Conservation (phyloP, 2,113 vertebrate species). For the Rhabdomys dilectus region DNA sequence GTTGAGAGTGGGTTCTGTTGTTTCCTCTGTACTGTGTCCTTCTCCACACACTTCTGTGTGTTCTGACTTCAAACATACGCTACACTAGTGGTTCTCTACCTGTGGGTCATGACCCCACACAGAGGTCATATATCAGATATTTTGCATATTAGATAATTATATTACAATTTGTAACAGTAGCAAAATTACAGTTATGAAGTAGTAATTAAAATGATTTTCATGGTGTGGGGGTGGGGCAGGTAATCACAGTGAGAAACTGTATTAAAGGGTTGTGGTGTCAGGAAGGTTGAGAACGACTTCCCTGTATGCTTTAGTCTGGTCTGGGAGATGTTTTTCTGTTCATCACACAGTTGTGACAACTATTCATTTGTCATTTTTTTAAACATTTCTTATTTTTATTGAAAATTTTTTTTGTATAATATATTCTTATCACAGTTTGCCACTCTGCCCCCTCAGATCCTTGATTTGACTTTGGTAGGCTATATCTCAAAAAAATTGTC, state of each 20-base stretch:
- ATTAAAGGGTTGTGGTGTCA: too few species aligned
- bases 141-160: too few species aligned
- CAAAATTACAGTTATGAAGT: too few species aligned
- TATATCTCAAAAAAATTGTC: neutral
- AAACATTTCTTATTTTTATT: neutral
- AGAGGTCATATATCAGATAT: too few species aligned
- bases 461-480: neutral
- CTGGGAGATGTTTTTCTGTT: neutral
- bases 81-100: too few species aligned
- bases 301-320: neutral
- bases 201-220: too few species aligned
- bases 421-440: neutral
- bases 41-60: neutral
- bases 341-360: neutral
- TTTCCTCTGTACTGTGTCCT: neutral
- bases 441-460: neutral
- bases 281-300: too few species aligned
- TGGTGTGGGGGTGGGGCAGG: too few species aligned
- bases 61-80: neutral
- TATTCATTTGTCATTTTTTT: neutral
- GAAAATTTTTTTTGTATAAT: neutral
- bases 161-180: too few species aligned
- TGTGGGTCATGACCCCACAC: too few species aligned
- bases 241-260: too few species aligned
- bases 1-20: neutral